These are phyloP conservation scores for Caenorhabditis brenneri DNA, from an alignment of 1,140 invertebrate species.

Conservation along the genomic window DNA sequence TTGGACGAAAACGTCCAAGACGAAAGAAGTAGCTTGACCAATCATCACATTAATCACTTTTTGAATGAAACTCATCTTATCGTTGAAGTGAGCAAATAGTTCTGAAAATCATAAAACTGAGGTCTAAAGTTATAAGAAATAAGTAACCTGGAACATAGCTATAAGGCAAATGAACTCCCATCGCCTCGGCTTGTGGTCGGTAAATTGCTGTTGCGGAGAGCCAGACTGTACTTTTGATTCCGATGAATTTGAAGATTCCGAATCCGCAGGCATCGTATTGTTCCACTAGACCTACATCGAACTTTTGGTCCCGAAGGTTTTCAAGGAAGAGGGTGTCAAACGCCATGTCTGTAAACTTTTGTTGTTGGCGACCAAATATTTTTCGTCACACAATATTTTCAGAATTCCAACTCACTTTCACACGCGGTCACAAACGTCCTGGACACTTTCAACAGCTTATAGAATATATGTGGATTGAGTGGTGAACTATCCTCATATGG, in stretches of 20 bases:
- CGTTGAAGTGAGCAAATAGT: slow-evolving; percentile 60
- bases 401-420: slow-evolving; percentile 51
- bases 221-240: slow-evolving; percentile 47
- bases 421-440: slow-evolving; percentile 59
- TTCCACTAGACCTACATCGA: slow-evolving; percentile 63
- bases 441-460: slow-evolving; percentile 62
- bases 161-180: slow-evolving; percentile 61
- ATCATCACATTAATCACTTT: slow-evolving; percentile 61
- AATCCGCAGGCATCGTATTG: slow-evolving; percentile 65
- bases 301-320: slow-evolving; percentile 28
- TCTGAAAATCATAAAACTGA: slow-evolving; percentile 55
- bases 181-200: slow-evolving; percentile 58
- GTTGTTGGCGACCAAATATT: no score
- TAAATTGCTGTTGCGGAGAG: slow-evolving; percentile 61
- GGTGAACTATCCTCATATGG: slow-evolving; percentile 65
- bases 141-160: slow-evolving; percentile 66
- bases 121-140: neutral
- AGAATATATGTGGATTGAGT: slow-evolving; percentile 61
- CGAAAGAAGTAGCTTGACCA: slow-evolving; percentile 45
- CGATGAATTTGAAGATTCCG: slow-evolving; percentile 21
- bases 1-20: slow-evolving; percentile 4
- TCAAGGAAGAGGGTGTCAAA: slow-evolving; percentile 15
- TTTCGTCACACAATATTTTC: neutral
- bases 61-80: slow-evolving; percentile 57
- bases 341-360: slow-evolving; percentile 30